Conservation (phyloP, 2,888 invertebrate genomes). For the Apotomis turbidana region DNA sequence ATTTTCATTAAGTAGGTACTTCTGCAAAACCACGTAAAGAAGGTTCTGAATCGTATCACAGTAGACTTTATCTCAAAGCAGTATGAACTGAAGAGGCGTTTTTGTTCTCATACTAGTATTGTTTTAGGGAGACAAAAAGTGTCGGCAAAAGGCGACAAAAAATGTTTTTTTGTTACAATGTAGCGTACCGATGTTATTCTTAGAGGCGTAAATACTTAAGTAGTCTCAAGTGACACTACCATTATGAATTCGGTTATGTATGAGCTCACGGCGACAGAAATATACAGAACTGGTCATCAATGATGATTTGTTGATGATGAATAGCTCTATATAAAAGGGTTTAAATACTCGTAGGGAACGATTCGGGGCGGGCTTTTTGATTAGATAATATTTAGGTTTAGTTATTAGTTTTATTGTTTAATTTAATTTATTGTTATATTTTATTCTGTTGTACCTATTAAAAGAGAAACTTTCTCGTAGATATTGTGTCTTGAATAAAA, state of each 20-base stretch:
- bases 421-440: too few species aligned
- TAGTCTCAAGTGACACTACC: neutral
- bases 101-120: neutral
- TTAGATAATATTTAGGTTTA: too few species aligned
- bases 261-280: too few species aligned
- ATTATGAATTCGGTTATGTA: neutral
- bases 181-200: neutral
- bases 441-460: too few species aligned
- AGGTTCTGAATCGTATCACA: neutral
- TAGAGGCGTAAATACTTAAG: neutral
- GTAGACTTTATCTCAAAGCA: neutral
- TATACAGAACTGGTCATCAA: too few species aligned
- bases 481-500: too few species aligned
- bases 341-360: too few species aligned
- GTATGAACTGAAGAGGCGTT: neutral
- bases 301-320: too few species aligned
- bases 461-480: too few species aligned
- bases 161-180: neutral
- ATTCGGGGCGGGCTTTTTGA: too few species aligned
- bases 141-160: neutral
- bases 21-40: neutral
- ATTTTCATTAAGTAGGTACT: slow-evolving; percentile 8
- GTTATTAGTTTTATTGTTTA: too few species aligned
- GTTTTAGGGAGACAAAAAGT: neutral
- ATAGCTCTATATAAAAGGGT: too few species aligned